Evolutionary conservation across 2,888 invertebrate species (phyloP).

Genomic region (Marasmarcha lunaedactyla): DNA sequence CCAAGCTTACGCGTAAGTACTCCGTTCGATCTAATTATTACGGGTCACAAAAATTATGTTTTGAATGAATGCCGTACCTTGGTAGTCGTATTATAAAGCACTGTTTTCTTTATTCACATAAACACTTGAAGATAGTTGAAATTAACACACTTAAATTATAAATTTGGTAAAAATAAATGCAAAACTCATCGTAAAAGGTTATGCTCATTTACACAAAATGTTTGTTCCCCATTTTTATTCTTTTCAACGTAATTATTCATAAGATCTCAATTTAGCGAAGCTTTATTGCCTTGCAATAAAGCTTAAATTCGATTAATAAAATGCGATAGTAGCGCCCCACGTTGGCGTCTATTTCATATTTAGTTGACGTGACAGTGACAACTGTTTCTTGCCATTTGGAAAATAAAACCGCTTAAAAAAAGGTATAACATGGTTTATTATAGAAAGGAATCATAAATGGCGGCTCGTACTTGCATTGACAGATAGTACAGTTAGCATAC

Average conservation of each 20-base stretch:
- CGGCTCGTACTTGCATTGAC: too few relatives aligned
- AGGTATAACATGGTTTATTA: too few relatives aligned
- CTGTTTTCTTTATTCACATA: background rate
- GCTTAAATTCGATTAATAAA: background rate
- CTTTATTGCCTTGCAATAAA: background rate
- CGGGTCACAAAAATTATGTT: slow-evolving; percentile 31
- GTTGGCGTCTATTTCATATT: background rate
- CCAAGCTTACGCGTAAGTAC: slow-evolving; percentile 39
- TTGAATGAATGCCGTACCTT: slow-evolving; percentile 52
- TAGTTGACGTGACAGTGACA: background rate
- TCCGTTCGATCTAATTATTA: slow-evolving; percentile 44
- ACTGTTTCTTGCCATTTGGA: background rate
- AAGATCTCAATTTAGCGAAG: background rate
- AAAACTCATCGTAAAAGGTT: slow-evolving; percentile 57
- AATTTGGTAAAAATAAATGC: slow-evolving; percentile 32
- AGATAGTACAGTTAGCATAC: too few relatives aligned
- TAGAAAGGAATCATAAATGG: too few relatives aligned
- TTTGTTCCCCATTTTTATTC: slow-evolving; percentile 1
- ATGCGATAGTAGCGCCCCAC: slow-evolving; percentile 1
- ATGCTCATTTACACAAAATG: slow-evolving; percentile 29
- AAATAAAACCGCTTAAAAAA: too few relatives aligned
- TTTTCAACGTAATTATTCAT: slow-evolving; percentile 1
- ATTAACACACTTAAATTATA: background rate
- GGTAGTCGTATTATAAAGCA: slow-evolving; percentile 5
- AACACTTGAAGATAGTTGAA: background rate